These are phyloP conservation scores for Uloborus diversus DNA, from an alignment of 1,140 invertebrate species.

Conservation along the genomic window DNA sequence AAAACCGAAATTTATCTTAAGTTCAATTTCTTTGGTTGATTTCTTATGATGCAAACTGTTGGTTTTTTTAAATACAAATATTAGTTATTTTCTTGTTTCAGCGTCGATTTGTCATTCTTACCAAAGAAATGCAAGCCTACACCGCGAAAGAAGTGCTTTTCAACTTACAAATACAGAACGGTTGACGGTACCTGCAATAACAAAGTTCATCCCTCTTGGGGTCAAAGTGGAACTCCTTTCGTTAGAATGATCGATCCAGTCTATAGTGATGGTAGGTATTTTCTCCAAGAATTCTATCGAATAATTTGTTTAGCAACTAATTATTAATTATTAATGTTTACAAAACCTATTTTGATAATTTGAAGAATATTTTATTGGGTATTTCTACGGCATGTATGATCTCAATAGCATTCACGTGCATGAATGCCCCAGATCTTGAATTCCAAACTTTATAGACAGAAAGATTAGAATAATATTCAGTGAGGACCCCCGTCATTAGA, in stretches of 20 bases:
- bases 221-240: conserved; percentile 65
- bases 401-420: no score
- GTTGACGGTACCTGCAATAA: conserved; percentile 83
- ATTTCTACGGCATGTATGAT: no score
- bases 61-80: background rate
- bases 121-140: conserved; percentile 24
- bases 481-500: no score
- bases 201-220: conserved; percentile 69
- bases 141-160: conserved; percentile 58
- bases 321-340: no score
- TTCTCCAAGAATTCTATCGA: no score
- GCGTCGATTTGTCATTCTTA: conserved; percentile 33
- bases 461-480: no score
- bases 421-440: no score
- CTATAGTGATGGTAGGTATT: conserved; percentile 72
- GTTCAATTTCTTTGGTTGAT: background rate
- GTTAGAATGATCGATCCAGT: conserved; percentile 72
- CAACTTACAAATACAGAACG: conserved; percentile 68
- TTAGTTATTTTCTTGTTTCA: conserved; percentile 24
- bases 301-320: no score
- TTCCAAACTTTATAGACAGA: no score
- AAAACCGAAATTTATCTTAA: no score
- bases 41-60: background rate
- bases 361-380: no score
- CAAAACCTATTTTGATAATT: no score